phyloP scores from a whole-genome alignment of 2,888 invertebrate genomes.

The Linnaemya tessellans region DNA sequence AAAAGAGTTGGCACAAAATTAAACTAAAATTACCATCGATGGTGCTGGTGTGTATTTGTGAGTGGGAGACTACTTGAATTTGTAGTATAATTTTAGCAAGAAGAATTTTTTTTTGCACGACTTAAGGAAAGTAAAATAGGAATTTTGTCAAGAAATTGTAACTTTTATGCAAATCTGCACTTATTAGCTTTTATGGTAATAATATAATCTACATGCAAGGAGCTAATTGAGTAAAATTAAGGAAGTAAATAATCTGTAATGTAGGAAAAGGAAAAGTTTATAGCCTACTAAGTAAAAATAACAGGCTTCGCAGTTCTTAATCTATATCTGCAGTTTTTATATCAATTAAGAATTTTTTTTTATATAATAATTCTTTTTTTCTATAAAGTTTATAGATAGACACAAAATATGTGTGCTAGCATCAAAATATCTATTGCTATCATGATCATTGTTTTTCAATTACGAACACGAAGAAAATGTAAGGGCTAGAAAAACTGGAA shows the following conservation, averaged over 20 bases:
- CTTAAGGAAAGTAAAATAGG: slow-evolving; percentile 18
- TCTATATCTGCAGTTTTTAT: too few species aligned
- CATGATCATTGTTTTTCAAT: too few species aligned
- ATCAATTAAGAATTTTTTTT: too few species aligned
- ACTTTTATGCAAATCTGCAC: slow-evolving; percentile 36
- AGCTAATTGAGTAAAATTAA: slow-evolving; percentile 8
- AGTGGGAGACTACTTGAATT: slow-evolving; percentile 28
- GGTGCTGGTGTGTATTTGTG: slow-evolving; percentile 7
- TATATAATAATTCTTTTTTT: too few species aligned
- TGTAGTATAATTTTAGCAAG: slow-evolving; percentile 10
- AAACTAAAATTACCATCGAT: slow-evolving; percentile 32
- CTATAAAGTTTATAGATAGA: too few species aligned
- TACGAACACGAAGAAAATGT: too few species aligned
- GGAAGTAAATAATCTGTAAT: not conserved
- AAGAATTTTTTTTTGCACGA: not conserved
- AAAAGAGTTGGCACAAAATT: slow-evolving; percentile 61
- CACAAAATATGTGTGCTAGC: too few species aligned
- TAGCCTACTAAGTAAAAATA: too few species aligned
- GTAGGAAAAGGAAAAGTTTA: not conserved
- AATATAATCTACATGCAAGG: not conserved
- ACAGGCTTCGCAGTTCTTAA: too few species aligned
- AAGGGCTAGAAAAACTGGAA: too few species aligned
- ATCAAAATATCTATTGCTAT: too few species aligned
- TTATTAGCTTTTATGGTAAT: not conserved
- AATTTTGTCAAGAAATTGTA: slow-evolving; percentile 35